Evolutionary conservation across 2,797 vertebrate species (phyloP), one percentile per base, ranked within the genome.

Genomic region (Babyrousa celebensis): DNA sequence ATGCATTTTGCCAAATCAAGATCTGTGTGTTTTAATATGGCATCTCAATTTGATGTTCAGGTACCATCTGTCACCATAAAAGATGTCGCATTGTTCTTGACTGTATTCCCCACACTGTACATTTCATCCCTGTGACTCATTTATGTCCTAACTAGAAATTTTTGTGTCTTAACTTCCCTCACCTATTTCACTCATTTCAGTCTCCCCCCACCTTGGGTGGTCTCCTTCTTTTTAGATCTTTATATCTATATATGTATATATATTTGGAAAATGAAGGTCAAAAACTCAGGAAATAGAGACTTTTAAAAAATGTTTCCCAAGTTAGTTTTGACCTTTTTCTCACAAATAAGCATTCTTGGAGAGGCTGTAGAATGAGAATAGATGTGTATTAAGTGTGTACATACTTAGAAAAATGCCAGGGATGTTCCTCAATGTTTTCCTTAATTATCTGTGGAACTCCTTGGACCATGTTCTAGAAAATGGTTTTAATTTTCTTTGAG

Each of bases 401-500:
- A 68, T 70, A 54, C 85, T 85, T 89, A n/a, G 75, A 82, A 89
- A 96, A 95, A 40, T 92, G 83, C 79, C 74, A 79, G 20, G 20
- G 43, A 92, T 68, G 40, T 80, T 96, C 27, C 70, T 95, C 32
- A 91, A 83, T 78, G 68, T 94, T 90, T 79, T 79, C 54, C 95
- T 96, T 88, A 85, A 52, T 96, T 79, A 93, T 87, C 91, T 95
- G 2, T 93, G 71, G 32, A 78, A 68, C 52, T 91, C 90, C n/a
- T 85, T 91, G 71, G 77, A 82, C 72, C 84, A 40, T 96, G 80
- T 92, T 97, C 95, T 94, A 94, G 85, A 89, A 96, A 96, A 93
- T 85, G 92, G 84, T 63, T 95, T 97, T 96, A 94, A 97, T 94
- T 97, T 96, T 96, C 95, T 97, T 96, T 95, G 75, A 80, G 25